Percentiles rank a stretch among this genome's conserved stretches.
These are phyloP conservation scores for Patella pellucida DNA, from an alignment of 2,888 invertebrate species.

Conservation along the genomic window DNA sequence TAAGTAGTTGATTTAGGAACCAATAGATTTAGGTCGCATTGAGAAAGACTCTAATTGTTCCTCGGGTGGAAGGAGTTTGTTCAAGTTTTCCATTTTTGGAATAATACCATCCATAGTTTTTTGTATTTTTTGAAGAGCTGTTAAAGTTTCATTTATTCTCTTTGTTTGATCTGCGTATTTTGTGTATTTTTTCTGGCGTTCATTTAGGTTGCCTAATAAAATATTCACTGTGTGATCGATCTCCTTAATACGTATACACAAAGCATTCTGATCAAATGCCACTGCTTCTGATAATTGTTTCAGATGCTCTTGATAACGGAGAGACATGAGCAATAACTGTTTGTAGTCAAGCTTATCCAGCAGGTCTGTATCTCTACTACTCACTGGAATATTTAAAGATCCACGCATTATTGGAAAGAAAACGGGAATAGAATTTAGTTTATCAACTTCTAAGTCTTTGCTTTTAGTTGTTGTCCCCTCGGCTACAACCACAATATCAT, in stretches of 20 bases:
- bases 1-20: neutral
- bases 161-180: slow-evolving; percentile 88
- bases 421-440: slow-evolving; percentile 80
- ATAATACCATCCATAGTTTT: slow-evolving; percentile 86
- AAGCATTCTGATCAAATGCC: slow-evolving; percentile 82
- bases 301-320: slow-evolving; percentile 86
- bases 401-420: slow-evolving; percentile 94
- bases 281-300: slow-evolving; percentile 86
- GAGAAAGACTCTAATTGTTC: slow-evolving; percentile 87
- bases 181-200: slow-evolving; percentile 86
- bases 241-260: slow-evolving; percentile 85
- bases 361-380: slow-evolving; percentile 78
- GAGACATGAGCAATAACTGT: slow-evolving; percentile 80
- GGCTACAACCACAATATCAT: slow-evolving; percentile 67
- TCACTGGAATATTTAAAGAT: slow-evolving; percentile 83
- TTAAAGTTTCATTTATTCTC: slow-evolving; percentile 85
- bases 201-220: slow-evolving; percentile 80
- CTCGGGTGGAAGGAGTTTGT: slow-evolving; percentile 84
- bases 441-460: slow-evolving; percentile 63
- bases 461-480: slow-evolving; percentile 56
- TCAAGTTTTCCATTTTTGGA: slow-evolving; percentile 87
- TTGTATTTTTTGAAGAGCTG: slow-evolving; percentile 86
- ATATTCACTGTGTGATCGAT: slow-evolving; percentile 81
- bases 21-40: slow-evolving; percentile 9
- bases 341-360: slow-evolving; percentile 82